phyloP scores from a whole-genome alignment of 2,888 invertebrate species.

The Ectobius pallidus region DNA sequence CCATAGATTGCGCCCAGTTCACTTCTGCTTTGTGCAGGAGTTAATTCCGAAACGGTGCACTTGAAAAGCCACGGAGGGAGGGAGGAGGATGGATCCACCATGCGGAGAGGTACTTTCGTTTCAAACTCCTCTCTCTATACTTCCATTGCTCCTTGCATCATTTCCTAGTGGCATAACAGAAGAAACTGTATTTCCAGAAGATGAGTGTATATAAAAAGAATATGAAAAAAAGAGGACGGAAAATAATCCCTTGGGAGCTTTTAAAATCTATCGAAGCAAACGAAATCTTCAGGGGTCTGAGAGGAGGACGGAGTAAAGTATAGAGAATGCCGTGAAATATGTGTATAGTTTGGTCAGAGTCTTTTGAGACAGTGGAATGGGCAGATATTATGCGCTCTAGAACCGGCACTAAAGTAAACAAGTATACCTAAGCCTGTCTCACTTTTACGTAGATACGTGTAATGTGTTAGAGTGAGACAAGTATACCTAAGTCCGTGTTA shows the following conservation, averaged over 20 bases:
- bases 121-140: background rate
- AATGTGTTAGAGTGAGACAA: too few species aligned
- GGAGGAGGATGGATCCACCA: background rate
- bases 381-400: too few species aligned
- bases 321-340: too few species aligned
- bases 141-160: background rate
- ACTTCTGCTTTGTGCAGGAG: slow-evolving; percentile 51
- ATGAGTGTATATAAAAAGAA: slow-evolving; percentile 13
- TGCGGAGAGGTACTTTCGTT: background rate
- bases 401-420: too few species aligned
- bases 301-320: background rate
- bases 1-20: slow-evolving; percentile 8
- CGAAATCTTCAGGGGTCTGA: slow-evolving; percentile 52
- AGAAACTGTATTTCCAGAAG: slow-evolving; percentile 18
- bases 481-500: too few species aligned
- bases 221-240: slow-evolving; percentile 49
- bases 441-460: too few species aligned
- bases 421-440: too few species aligned
- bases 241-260: slow-evolving; percentile 57
- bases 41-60: slow-evolving; percentile 57
- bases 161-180: background rate
- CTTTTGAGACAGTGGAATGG: too few species aligned
- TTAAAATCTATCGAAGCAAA: slow-evolving; percentile 58
- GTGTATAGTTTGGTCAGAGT: too few species aligned
- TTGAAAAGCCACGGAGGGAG: slow-evolving; percentile 47